These are phyloP conservation scores for Drosophila nigromelanica DNA, from an alignment of 1,140 invertebrate genomes.

Conservation along the genomic window DNA sequence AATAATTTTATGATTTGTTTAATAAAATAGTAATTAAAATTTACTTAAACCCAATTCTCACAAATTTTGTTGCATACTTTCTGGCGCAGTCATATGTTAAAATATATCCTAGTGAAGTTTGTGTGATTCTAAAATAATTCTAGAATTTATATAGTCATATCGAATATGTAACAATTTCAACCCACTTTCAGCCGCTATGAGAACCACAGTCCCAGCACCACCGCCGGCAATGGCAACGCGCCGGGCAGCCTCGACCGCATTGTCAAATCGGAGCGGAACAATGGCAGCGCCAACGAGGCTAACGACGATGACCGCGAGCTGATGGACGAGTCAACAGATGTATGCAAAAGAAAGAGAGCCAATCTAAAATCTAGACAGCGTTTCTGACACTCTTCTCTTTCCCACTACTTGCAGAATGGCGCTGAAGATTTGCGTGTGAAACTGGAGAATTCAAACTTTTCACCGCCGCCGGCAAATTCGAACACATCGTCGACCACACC, in stretches of 20 bases:
- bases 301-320: constrained; percentile 79
- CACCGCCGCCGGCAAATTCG: constrained; percentile 83
- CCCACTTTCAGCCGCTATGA: constrained; percentile 71
- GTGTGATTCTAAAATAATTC: too few relatives aligned
- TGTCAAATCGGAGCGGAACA: constrained; percentile 82
- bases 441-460: constrained; percentile 85
- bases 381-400: background rate
- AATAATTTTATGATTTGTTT: too few relatives aligned
- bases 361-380: background rate
- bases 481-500: constrained; percentile 85
- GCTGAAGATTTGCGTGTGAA: constrained; percentile 86
- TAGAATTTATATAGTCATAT: too few relatives aligned
- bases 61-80: background rate
- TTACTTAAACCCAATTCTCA: too few relatives aligned
- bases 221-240: constrained; percentile 77
- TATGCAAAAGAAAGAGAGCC: constrained; percentile 26
- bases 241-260: constrained; percentile 72
- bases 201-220: constrained; percentile 84
- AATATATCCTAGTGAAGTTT: too few relatives aligned
- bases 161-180: too few relatives aligned
- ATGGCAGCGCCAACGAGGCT: constrained; percentile 82
- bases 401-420: constrained; percentile 58
- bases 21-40: too few relatives aligned
- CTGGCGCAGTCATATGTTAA: too few relatives aligned
- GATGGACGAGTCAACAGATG: constrained; percentile 83